Evolutionary conservation across 2,113 vertebrate genomes (phyloP).

Genomic region (Caretta caretta): DNA sequence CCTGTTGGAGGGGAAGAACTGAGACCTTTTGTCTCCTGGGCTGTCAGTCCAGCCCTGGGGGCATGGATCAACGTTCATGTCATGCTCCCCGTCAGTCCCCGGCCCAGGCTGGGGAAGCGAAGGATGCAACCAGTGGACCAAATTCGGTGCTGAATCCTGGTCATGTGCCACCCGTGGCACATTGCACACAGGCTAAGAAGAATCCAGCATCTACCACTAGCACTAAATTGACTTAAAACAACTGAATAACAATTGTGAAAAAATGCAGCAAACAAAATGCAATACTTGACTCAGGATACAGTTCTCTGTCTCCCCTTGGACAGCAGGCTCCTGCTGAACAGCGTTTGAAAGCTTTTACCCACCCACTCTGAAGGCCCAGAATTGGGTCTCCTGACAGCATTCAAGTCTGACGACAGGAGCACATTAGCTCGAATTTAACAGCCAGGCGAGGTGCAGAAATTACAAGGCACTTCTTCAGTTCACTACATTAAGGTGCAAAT

Average conservation of each 20-base stretch:
- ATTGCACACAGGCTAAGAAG: too few relatives aligned
- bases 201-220: neutral
- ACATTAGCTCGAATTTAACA: neutral
- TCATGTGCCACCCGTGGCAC: too few relatives aligned
- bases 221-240: neutral
- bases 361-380: neutral
- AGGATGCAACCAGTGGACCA: too few relatives aligned
- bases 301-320: neutral
- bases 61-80: too few relatives aligned
- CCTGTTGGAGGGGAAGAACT: neutral
- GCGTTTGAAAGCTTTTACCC: neutral
- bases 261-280: neutral
- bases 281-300: neutral
- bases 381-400: rapidly evolving
- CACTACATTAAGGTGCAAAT: rapidly evolving
- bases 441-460: rapidly evolving
- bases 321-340: neutral
- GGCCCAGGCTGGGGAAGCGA: too few relatives aligned
- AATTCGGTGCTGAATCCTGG: too few relatives aligned
- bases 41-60: neutral
- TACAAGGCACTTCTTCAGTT: rapidly evolving
- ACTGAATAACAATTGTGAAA: neutral
- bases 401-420: neutral
- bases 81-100: too few relatives aligned
- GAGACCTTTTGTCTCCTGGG: too few relatives aligned